Conservation (phyloP, 2,888 invertebrate species). For the Cactoblastis cactorum region DNA sequence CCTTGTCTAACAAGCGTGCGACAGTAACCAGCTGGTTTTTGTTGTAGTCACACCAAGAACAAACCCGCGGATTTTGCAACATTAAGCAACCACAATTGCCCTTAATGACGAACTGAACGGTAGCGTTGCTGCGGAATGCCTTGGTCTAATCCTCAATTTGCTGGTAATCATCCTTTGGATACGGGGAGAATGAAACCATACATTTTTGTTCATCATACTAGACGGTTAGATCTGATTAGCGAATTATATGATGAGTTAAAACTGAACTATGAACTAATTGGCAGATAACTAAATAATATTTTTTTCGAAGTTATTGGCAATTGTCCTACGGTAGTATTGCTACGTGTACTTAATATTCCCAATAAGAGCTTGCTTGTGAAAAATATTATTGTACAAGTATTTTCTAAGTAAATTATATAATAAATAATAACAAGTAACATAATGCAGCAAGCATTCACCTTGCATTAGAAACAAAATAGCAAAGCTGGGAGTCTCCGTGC, state of each 20-base stretch:
- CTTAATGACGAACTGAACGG: conserved; percentile 22
- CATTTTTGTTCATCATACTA: not conserved
- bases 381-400: not conserved
- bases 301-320: too few relatives aligned
- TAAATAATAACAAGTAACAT: not conserved
- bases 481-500: not conserved
- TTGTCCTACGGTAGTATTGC: too few relatives aligned
- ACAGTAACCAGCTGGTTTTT: conserved; percentile 15
- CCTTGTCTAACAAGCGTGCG: conserved; percentile 16
- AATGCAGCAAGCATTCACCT: conserved; percentile 8
- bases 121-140: conserved; percentile 18
- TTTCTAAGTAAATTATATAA: not conserved
- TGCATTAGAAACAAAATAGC: conserved; percentile 8
- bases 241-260: too few relatives aligned
- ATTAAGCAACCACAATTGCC: conserved; percentile 24
- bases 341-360: too few relatives aligned
- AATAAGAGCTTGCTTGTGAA: too few relatives aligned
- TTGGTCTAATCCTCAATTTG: conserved; percentile 20
- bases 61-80: conserved; percentile 21
- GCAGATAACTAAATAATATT: too few relatives aligned
- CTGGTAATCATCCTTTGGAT: conserved; percentile 13
- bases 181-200: not conserved
- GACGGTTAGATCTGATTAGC: too few relatives aligned
- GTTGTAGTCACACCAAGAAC: conserved; percentile 15
- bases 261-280: too few relatives aligned